phyloP scores from a whole-genome alignment of 2,797 vertebrate genomes.

The Enoplosus armatus region DNA sequence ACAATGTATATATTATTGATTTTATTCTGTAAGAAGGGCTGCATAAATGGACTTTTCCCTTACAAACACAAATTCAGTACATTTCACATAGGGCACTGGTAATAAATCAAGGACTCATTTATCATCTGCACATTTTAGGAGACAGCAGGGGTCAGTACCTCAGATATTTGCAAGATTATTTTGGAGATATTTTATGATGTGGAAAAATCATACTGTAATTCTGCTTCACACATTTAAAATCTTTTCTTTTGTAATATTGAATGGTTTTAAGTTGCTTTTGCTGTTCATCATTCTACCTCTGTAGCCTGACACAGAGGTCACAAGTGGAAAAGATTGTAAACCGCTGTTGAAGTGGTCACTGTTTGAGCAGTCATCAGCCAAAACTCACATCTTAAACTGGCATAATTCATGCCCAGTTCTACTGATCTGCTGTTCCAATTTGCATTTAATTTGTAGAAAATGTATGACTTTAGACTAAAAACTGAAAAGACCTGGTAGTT shows the following conservation, averaged over 20 bases:
- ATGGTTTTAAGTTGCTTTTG: background rate
- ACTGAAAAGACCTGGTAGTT: slow-evolving; percentile 37
- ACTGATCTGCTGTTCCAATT: slow-evolving; percentile 42
- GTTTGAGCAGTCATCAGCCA: background rate
- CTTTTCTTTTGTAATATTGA: no score
- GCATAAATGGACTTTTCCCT: background rate
- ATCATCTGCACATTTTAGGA: background rate
- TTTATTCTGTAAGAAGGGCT: background rate
- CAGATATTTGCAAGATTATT: background rate
- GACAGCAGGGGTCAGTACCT: background rate
- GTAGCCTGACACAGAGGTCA: slow-evolving; percentile 2
- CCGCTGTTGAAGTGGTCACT: background rate
- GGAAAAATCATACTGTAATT: background rate
- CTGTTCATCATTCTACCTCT: slow-evolving; percentile 6
- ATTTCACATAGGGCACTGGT: background rate
- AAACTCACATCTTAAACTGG: slow-evolving; percentile 21
- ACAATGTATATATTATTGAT: background rate
- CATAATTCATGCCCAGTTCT: slow-evolving; percentile 22
- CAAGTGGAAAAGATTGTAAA: slow-evolving; percentile 8
- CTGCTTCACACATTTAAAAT: background rate
- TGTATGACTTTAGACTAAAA: slow-evolving; percentile 49
- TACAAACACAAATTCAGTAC: background rate
- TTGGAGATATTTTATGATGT: background rate
- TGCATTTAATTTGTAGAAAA: slow-evolving; percentile 56
- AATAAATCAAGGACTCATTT: background rate